Evolutionary conservation across 2,797 vertebrate species (phyloP), one percentile per base, ranked within the genome.

Genomic region (Fistularia commersonii): DNA sequence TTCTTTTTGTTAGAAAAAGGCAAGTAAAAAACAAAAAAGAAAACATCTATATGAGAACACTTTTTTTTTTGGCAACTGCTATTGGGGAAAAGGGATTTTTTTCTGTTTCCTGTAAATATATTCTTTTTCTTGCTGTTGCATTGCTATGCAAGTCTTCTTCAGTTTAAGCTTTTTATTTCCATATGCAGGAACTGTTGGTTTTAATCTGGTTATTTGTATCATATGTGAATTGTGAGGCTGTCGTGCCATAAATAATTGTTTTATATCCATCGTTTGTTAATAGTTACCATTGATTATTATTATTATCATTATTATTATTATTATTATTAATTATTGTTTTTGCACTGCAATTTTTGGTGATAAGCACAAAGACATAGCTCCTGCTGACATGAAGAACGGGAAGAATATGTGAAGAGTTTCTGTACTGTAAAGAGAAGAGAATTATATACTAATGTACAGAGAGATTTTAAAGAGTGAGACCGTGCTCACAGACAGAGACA

Each of bases 281-380:
- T 89, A 90, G 80, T 76, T 89, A 73, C 80, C 83, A 86, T 90
- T 86, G 82, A 95, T 97, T 95, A 86, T 81, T 84, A 86, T 86
- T 67, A 84, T 89, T 77, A 74, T 83, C 77, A 62, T 72, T 70
- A 81, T 83, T 72, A 69, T 78, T 58, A 82, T 84, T 65, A 72
- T 79, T 80, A 70, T 76, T 91, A 91, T 92, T 93, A 91, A 93
- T 95, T 93, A 92, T 95, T 94, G 90, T 94, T 91, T 90, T 99
- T 99, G 97, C 97, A 99, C 97, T 99, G 96, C 94, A 87, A 95
- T 93, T 97, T 93, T 98, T 98, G 94, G 94, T 97, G 95, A 99
- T 94, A 99, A 99, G 97, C 97, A 99, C 97, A 99, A 99, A 96
- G 93, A 88, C 92, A 93, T 92, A 92, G 93, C 95, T 97, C 95